These are phyloP conservation scores for Muschampia staudingeri DNA, from an alignment of 2,888 invertebrate genomes.

Conservation along the genomic window DNA sequence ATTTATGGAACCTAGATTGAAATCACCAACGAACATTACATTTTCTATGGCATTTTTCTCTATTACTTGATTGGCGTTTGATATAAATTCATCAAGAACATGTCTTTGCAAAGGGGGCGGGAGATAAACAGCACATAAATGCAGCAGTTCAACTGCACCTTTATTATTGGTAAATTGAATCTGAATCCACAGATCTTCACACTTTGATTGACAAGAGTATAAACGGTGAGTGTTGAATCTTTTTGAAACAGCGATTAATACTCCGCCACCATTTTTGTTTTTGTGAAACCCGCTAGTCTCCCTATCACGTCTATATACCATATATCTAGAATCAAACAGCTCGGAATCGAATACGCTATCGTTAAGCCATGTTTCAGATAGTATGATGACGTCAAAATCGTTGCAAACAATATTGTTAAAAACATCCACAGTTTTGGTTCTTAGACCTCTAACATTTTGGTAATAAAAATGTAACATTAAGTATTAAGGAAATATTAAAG, in stretches of 20 bases:
- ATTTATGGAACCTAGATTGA: neutral
- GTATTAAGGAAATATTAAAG: neutral
- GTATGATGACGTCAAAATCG: neutral
- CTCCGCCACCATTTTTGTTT: constrained; percentile 8
- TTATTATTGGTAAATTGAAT: neutral
- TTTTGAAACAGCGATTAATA: neutral
- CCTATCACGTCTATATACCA: neutral
- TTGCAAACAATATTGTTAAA: neutral
- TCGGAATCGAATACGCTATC: neutral
- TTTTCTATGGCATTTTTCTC: neutral
- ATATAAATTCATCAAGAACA: neutral
- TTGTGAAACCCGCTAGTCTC: constrained; percentile 4
- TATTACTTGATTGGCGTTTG: neutral
- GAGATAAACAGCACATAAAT: neutral
- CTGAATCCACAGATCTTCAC: neutral
- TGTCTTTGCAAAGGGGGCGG: constrained; percentile 8
- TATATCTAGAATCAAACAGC: neutral
- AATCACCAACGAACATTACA: neutral
- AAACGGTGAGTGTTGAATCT: neutral
- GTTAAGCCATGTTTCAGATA: neutral
- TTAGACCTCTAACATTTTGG: neutral
- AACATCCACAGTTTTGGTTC: neutral
- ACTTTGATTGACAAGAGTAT: neutral
- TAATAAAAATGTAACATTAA: neutral
- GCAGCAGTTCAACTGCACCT: neutral